Base-by-base conservation (phyloP, 2,113 vertebrate species). In the Engystomops pustulosus region DNA sequence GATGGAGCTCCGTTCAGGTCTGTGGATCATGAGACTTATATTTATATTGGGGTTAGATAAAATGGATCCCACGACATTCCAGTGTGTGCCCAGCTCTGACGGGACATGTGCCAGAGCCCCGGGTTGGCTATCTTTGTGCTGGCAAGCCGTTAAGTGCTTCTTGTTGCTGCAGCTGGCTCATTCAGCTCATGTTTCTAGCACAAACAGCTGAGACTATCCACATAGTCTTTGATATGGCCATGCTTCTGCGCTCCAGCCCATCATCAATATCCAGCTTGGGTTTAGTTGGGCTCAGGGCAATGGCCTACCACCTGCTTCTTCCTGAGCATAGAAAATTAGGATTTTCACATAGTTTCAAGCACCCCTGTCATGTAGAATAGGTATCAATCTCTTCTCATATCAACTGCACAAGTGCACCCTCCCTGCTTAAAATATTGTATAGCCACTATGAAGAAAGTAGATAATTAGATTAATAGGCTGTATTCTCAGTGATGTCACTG, bases 201-300 rank as follows among this genome's bases (percentile, higher is more conserved):
- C 34, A n/a, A 41, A 81, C 80, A 81, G 80, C 80, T 81, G 80
- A 81, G 34, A 36, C 67, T n/a, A 41, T 71, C 79, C 38, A 11
- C 49, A 71, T 34, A 8, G 32, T 7, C 67, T 70, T 71, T 81
- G 80, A 81, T 41, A 71, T 27, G n/a, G 34, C 25, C 30, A 4
- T 12, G 15, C 20, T 70, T 8, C 65, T 38, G n/a, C 49, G 41
- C 47, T 45, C 25, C 49, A 20, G 1, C 49, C 47, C 18, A n/a
- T 47, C 72, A 17, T 32, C 47, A 30, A 32, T 30, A 51, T 53
- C 72, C 45, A 76, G 47, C 3, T 30, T 20, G 27, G 72, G 38
- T 32, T 51, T 76, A 51, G 47, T 53, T 76, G 30, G 45, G 36
- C 11, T 44, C 18, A 23, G 20, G 68, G 3, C 36, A n/a, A 14